A percentile compares a stretch with the other conserved stretches of the same genome.
These are phyloP conservation scores for Laticauda laticaudata DNA, from an alignment of 2,113 vertebrate genomes.

Conservation along the genomic window DNA sequence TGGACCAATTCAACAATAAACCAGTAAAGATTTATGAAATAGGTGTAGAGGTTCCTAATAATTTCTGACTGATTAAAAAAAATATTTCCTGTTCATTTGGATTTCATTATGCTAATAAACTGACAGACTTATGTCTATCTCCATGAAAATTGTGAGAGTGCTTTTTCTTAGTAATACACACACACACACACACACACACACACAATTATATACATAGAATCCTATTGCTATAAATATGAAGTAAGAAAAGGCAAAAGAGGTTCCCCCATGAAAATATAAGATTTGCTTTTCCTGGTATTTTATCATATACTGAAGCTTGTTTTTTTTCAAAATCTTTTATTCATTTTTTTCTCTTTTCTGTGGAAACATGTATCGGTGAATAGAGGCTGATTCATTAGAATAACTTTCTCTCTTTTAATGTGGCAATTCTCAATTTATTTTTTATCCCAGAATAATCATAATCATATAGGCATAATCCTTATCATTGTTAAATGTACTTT, in stretches of 20 bases:
- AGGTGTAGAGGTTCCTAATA: background rate
- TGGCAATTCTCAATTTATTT: background rate
- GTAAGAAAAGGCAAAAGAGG: background rate
- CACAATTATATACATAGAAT: background rate
- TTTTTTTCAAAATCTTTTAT: background rate
- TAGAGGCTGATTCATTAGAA: background rate
- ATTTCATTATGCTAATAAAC: background rate
- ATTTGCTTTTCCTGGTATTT: background rate
- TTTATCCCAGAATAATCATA: background rate
- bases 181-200: too few relatives aligned
- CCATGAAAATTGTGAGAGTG: background rate
- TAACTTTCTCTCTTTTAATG: background rate
- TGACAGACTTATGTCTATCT: background rate
- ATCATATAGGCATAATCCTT: background rate
- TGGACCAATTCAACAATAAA: conserved; percentile 1
- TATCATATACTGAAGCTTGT: background rate
- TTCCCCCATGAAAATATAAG: background rate
- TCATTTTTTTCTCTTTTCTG: background rate
- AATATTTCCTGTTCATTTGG: background rate
- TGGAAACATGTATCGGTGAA: background rate
- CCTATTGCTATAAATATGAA: background rate
- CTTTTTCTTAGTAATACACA: background rate
- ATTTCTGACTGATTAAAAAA: background rate
- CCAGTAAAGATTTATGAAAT: conserved; percentile 5
- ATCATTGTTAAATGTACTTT: background rate